Evolutionary conservation across 2,888 invertebrate genomes (phyloP), one percentile per base, ranked within the genome.

Genomic region (Teleiodes luculella): DNA sequence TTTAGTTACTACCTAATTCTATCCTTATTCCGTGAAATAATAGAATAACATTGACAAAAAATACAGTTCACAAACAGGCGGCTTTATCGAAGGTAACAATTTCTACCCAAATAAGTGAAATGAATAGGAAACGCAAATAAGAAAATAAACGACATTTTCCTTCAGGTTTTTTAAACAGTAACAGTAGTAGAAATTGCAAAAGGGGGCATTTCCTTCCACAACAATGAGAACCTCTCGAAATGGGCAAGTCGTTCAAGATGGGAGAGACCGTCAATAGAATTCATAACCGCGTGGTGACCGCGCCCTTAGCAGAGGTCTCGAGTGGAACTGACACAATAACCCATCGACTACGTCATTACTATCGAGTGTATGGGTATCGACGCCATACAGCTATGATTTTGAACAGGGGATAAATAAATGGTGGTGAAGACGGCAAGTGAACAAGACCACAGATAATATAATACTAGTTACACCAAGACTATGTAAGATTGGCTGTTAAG

Each of bases 261-360:
- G 33, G 31, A 30, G 16, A 11, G 33, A 33, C 5, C 48, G 35
- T 18, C 35, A 48, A 35, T 35, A 48, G 35, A 48, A 48, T 36
- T 36, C 49, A 36, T 24, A 33, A 33, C 33, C 8, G 11, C n/a
- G n/a, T n/a, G n/a, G n/a, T n/a, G n/a, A n/a, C n/a, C n/a, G n/a
- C n/a, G n/a, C 37, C 24, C 37, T 49, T 49, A 35, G 59, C 60
- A n/a, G 8, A 33, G 33, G 33, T 33, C 33, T 33, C 33, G 61
- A 62, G 59, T 63, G 62, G 62, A 63, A 59, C 62, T 60, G 61
- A 55, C 56, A 58, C 50, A 62, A 64, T 65, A 66, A 65, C 60
- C 61, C 39, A 68, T 62, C 41, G 55, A 53, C 67, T 58, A 67
- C 74, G 74, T 78, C 73, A 74, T 66, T 35, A 57, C 59, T 58